These are phyloP conservation scores for Spizella passerina DNA, from an alignment of 2,797 vertebrate genomes.

Conservation along the genomic window DNA sequence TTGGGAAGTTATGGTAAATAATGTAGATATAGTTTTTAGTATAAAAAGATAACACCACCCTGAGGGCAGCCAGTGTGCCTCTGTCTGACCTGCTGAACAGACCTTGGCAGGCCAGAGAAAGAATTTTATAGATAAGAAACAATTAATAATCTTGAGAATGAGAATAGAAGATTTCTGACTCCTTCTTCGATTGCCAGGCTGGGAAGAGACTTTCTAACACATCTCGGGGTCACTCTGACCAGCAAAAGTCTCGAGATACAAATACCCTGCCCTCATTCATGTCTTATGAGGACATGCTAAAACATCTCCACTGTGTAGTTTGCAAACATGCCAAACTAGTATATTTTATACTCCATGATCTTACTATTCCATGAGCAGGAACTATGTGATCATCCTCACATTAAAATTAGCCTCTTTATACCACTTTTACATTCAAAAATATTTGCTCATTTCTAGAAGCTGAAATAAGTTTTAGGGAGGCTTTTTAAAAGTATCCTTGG, in stretches of 20 bases:
- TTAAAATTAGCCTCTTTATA: neutral
- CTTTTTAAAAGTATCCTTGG: neutral
- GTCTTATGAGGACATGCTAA: neutral
- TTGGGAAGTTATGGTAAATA: no score
- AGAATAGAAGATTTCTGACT: no score
- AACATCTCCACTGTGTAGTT: neutral
- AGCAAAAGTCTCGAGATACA: neutral
- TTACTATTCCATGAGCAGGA: neutral
- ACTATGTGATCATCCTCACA: neutral
- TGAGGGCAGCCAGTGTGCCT: no score
- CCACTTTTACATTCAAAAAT: neutral
- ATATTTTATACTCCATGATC: neutral
- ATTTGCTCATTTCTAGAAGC: neutral
- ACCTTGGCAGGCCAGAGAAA: no score
- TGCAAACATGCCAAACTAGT: neutral
- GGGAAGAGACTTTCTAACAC: no score
- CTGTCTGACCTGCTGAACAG: no score
- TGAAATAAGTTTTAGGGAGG: neutral
- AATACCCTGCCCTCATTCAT: neutral
- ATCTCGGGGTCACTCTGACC: no score
- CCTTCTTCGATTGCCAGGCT: no score
- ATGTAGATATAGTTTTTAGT: no score
- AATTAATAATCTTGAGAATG: no score
- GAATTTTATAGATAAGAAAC: no score
- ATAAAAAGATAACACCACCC: no score